phyloP scores from a whole-genome alignment of 1,140 invertebrate species.

The Aradophagus sp. region DNA sequence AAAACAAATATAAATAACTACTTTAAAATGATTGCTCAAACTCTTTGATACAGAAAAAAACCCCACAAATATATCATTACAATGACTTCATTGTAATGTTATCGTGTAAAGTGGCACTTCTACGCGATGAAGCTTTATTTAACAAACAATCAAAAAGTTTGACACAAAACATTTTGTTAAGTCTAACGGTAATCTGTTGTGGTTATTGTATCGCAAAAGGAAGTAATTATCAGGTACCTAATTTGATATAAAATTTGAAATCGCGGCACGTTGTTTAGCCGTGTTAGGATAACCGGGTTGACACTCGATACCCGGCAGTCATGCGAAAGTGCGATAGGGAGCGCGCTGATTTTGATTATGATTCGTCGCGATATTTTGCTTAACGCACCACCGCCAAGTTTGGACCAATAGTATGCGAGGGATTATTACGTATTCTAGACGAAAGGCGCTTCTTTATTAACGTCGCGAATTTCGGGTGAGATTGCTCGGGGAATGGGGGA shows the following conservation, averaged over 20 bases:
- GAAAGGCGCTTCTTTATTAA: constrained; percentile 36
- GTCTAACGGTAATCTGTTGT: too few species aligned
- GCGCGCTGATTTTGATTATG: background rate
- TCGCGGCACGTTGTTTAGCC: background rate
- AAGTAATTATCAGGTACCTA: constrained; percentile 2
- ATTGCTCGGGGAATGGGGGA: too few species aligned
- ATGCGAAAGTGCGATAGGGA: background rate
- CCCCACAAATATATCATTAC: too few species aligned
- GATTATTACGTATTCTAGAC: constrained; percentile 33
- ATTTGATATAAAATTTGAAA: constrained; percentile 1
- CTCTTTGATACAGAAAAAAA: too few species aligned
- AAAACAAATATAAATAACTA: too few species aligned
- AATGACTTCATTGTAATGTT: too few species aligned
- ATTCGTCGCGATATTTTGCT: constrained; percentile 6
- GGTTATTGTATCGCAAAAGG: background rate
- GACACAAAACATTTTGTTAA: too few species aligned
- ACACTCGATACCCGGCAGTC: constrained; percentile 6
- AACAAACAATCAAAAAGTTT: too few species aligned
- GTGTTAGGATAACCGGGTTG: background rate
- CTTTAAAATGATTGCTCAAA: too few species aligned
- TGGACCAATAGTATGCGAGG: constrained; percentile 25
- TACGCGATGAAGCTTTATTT: too few species aligned
- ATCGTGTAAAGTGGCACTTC: too few species aligned
- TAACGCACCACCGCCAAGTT: constrained; percentile 3
- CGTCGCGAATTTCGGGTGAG: constrained; percentile 12